These are phyloP conservation scores for Podarcis cretensis DNA, from an alignment of 2,113 vertebrate species.

Conservation along the genomic window DNA sequence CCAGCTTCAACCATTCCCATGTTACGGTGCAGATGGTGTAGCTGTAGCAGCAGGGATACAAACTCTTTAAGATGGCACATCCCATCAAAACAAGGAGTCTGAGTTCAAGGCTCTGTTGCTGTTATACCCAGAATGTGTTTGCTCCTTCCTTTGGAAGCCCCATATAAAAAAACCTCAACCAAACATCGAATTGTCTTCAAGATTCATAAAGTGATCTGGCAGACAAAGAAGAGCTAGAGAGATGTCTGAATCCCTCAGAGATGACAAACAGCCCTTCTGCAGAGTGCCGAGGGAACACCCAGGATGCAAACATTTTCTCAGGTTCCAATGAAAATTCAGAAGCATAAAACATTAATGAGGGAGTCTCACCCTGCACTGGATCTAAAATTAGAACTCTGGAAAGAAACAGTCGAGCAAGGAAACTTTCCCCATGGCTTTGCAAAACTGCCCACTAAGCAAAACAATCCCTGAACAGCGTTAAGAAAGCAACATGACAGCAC, in stretches of 20 bases:
- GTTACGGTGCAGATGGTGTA: conserved; percentile 10
- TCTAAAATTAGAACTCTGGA: conserved; percentile 15
- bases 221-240: not conserved
- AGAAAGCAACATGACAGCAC: not conserved
- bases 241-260: not conserved
- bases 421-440: not conserved
- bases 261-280: not conserved
- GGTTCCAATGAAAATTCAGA: conserved; percentile 14
- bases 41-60: not conserved
- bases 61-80: conserved; percentile 14
- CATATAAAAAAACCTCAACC: not conserved
- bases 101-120: conserved; percentile 2
- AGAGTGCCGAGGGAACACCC: not conserved
- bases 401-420: not conserved
- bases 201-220: too few species aligned
- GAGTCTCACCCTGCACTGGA: not conserved
- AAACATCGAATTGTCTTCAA: not conserved
- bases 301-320: not conserved
- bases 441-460: not conserved
- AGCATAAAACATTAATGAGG: conserved; percentile 11
- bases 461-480: not conserved
- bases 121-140: not conserved
- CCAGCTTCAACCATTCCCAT: conserved; percentile 2
- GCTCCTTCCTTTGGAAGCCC: not conserved
- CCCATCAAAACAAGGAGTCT: conserved; percentile 3